Evolutionary conservation across 2,888 invertebrate genomes (phyloP), one percentile per base, ranked within the genome.

Genomic region (Stenurella melanura): DNA sequence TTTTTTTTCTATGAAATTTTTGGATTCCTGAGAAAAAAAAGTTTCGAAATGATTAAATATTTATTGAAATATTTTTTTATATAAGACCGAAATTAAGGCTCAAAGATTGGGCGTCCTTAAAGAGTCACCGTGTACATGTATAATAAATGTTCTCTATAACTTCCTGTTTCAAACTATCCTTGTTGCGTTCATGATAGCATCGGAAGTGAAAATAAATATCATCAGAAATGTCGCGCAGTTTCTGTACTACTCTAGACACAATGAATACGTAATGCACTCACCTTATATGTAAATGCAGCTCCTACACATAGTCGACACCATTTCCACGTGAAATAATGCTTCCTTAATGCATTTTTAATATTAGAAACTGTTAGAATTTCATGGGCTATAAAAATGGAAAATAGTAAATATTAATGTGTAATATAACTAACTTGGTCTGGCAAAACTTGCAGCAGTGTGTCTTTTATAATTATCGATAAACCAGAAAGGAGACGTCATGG

Each of bases 231-330:
- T 86, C 86, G 84, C 85, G 75, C 80, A 82, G 68, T 77, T 81
- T 79, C 82, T 80, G 77, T 78, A 78, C 78, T 75, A 75, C 79
- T 76, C 81, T 80, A 83, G 81, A 83, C 81, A 83, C 85, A 84
- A 87, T 87, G 87, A 87, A 87, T 87, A 86, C 83, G 79, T 87
- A 86, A 87, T 87, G 85, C 77, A 68, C 63, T 78, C 82, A 82
- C 81, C 82, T 82, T 84, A 80, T 82, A 84, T 85, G 84, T 81
- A 84, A 84, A 85, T 85, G 67, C 30, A 70, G 42, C 74, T 50
- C 15, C 71, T 74, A 74, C 76, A 75, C 76, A 66, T 77, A 73
- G 71, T 76, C 76, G 74, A 75, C 80, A 78, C 72, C 78, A 76
- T 67, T 74, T 64, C 50, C 15, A 60, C 26, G 42, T 42, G 21